These are phyloP conservation scores for Sinella curviseta DNA, from an alignment of 1,140 invertebrate species.

Conservation along the genomic window DNA sequence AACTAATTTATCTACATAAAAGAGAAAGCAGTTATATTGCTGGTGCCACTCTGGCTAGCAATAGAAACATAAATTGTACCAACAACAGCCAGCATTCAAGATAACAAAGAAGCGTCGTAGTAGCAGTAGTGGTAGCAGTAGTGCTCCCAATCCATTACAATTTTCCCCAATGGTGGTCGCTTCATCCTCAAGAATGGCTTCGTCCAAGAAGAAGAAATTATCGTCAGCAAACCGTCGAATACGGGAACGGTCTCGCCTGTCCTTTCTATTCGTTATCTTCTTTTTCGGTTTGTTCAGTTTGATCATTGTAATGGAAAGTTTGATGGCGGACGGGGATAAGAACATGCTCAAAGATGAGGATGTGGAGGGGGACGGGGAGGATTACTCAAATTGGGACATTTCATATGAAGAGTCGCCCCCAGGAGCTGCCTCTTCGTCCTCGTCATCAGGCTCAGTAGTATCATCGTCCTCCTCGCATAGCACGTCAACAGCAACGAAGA, in stretches of 20 bases:
- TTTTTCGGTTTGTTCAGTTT: constrained; percentile 84
- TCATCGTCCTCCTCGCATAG: not conserved
- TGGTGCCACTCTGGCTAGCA: too few relatives aligned
- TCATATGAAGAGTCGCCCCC: constrained; percentile 38
- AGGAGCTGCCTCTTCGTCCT: not conserved
- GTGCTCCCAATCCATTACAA: not conserved
- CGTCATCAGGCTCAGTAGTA: not conserved
- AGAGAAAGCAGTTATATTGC: too few relatives aligned
- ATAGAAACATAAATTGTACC: constrained; percentile 4
- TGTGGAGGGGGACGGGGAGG: constrained; percentile 12
- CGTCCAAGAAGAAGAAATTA: constrained; percentile 39
- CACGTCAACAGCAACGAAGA: not conserved
- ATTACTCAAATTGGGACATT: constrained; percentile 41
- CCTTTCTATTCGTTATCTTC: constrained; percentile 83
- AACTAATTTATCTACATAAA: too few relatives aligned
- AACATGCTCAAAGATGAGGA: constrained; percentile 33
- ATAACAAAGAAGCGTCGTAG: constrained; percentile 3
- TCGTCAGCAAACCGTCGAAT: constrained; percentile 49
- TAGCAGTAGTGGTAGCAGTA: not conserved
- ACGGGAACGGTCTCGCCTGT: constrained; percentile 76
- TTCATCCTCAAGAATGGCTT: constrained; percentile 10
- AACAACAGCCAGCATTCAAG: not conserved
- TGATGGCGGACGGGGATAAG: constrained; percentile 40
- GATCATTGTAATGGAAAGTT: constrained; percentile 78
- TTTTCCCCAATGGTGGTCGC: not conserved